phyloP scores from a whole-genome alignment of 2,113 vertebrate genomes.

The Gallinago media region DNA sequence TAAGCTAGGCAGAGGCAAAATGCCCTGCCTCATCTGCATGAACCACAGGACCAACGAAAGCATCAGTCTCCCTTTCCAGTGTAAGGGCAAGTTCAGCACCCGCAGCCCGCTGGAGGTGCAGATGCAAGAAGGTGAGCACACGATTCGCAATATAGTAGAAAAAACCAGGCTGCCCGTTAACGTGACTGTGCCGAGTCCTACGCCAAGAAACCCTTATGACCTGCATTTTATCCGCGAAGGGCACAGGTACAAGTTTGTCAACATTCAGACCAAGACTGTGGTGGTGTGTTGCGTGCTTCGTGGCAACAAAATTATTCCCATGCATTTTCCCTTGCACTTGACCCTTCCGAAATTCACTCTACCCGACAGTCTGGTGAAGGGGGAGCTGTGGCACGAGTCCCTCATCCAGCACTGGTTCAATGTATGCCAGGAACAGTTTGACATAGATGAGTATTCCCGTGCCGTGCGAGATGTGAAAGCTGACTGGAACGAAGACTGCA shows the following conservation, averaged over 20 bases:
- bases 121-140: slow-evolving; percentile 98
- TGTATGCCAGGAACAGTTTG: slow-evolving; percentile 94
- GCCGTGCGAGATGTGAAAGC: slow-evolving; percentile 92
- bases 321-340: slow-evolving; percentile 93
- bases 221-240: slow-evolving; percentile 96
- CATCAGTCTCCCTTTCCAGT: slow-evolving; percentile 97
- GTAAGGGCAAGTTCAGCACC: slow-evolving; percentile 96
- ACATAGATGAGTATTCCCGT: slow-evolving; percentile 96
- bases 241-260: slow-evolving; percentile 97
- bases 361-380: slow-evolving; percentile 90
- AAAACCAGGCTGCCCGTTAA: slow-evolving; percentile 96
- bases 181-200: slow-evolving; percentile 90
- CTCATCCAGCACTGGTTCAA: slow-evolving; percentile 94
- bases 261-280: slow-evolving; percentile 96
- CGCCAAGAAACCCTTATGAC: slow-evolving; percentile 94
- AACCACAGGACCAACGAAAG: slow-evolving; percentile 99
- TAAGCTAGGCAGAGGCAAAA: slow-evolving; percentile 93
- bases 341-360: slow-evolving; percentile 89
- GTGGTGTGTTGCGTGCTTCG: slow-evolving; percentile 93
- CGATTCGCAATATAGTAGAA: slow-evolving; percentile 96
- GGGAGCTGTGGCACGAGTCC: slow-evolving; percentile 89
- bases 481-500: slow-evolving; percentile 94
- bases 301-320: slow-evolving; percentile 90
- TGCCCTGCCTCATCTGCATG: slow-evolving; percentile 99
- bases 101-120: slow-evolving; percentile 95